These are phyloP conservation scores for Phasianus colchicus DNA, from an alignment of 2,113 vertebrate species.

Conservation along the genomic window DNA sequence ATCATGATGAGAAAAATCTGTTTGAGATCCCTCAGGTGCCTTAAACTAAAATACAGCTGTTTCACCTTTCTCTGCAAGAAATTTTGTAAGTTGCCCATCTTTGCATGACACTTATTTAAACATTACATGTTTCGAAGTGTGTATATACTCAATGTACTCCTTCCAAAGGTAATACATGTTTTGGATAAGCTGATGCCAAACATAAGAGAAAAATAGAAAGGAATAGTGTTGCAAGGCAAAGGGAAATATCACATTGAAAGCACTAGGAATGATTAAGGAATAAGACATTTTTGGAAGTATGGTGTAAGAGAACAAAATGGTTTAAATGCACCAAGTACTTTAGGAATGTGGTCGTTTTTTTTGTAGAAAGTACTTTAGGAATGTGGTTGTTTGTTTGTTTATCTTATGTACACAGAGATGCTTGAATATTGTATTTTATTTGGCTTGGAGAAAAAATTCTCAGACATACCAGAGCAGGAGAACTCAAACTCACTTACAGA, in stretches of 20 bases:
- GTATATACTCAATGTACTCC: background rate
- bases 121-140: accelerated
- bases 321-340: background rate
- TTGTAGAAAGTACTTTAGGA: background rate
- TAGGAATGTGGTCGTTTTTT: background rate
- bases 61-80: background rate
- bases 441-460: background rate
- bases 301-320: background rate
- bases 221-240: background rate
- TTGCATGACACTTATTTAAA: background rate
- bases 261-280: accelerated
- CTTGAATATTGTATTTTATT: background rate
- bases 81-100: background rate
- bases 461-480: background rate
- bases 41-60: background rate
- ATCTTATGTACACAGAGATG: background rate
- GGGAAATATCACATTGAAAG: background rate
- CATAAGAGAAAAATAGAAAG: background rate
- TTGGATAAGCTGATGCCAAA: background rate
- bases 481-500: background rate
- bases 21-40: background rate
- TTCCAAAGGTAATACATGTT: background rate
- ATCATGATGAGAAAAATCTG: background rate
- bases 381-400: background rate
- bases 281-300: background rate